Base-by-base conservation (phyloP, 2,888 invertebrate species). In the Salpingus planirostris region DNA sequence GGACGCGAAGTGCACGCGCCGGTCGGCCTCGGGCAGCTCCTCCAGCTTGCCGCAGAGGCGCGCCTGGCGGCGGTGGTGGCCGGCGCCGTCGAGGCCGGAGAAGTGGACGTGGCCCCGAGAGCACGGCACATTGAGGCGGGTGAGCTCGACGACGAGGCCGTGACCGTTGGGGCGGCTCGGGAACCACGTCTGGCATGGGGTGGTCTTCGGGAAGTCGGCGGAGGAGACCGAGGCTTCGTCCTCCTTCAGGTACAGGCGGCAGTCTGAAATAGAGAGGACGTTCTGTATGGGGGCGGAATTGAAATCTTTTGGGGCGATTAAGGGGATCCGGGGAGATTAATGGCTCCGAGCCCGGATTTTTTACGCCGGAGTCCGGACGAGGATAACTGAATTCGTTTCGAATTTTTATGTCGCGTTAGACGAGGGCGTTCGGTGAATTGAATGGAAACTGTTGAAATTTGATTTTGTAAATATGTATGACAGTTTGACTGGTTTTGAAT, bases 111-210 rank as follows among this genome's bases (percentile, higher is more conserved):
- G 76, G 22, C 73, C 71, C 40, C 49, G 65, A 31, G 70, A 60
- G 60, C 82, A 83, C 24, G 80, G 80, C 23, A 81, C 76, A 67
- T 82, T 82, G 31, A 82, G 68, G 33, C 78, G 73, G 48, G 71
- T 71, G 2, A 83, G 66, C 49, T 79, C 76, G 11, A 80, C 56
- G 29, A 82, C 73, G 34, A 80, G 63, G 43, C 80, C 80, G 54
- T 69, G 67, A 33, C 57, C 50, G 28, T 52, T 47, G 21, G 52
- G 47, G 30, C 57, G 55, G 11, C 60, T 48, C 2, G 75, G 72
- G 48, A 76, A 68, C 53, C 71, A 67, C 15, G 75, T 60, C 40
- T 70, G 68, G 57, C 77, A 77, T 43, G 72, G 70, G 46, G 11
- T 60, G 53, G 33, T 15, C 10, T 63, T 61, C 3, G 74, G 74